These are phyloP conservation scores for Erpornis zantholeuca DNA, from an alignment of 2,113 vertebrate species.

Conservation along the genomic window DNA sequence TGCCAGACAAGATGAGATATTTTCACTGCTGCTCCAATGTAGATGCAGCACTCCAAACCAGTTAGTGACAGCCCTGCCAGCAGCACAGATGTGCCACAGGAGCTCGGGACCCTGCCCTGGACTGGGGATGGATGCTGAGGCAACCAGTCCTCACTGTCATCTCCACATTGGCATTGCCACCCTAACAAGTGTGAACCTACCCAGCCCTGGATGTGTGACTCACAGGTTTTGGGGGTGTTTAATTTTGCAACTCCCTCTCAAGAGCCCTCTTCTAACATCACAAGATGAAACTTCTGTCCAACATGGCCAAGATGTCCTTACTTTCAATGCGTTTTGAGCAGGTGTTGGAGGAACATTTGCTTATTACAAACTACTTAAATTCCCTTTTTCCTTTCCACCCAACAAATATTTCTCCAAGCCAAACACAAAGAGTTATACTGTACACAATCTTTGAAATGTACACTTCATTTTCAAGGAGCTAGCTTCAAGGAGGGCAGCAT, in stretches of 20 bases:
- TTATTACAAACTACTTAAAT: not conserved
- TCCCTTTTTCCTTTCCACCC: not conserved
- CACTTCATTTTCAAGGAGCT: slow-evolving; percentile 16
- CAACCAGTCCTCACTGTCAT: not conserved
- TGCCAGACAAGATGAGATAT: not conserved
- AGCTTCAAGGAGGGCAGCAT: slow-evolving; percentile 2
- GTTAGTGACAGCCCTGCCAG: not conserved
- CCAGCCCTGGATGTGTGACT: not conserved
- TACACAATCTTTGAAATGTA: slow-evolving; percentile 15
- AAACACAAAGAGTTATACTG: slow-evolving; percentile 11
- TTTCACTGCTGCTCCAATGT: not conserved
- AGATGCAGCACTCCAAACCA: not conserved
- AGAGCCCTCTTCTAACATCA: not conserved
- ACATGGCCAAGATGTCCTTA: not conserved
- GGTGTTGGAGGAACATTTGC: not conserved
- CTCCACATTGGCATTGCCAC: not conserved
- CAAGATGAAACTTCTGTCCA: not conserved
- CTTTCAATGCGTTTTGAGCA: not conserved
- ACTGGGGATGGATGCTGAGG: not conserved
- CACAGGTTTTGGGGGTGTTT: not conserved
- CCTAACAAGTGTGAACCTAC: not conserved
- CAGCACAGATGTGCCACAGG: not conserved
- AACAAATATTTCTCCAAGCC: slow-evolving; percentile 12
- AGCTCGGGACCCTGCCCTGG: not conserved
- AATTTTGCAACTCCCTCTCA: not conserved